These are phyloP conservation scores for Acleris literana DNA, from an alignment of 2,888 invertebrate species.

Conservation along the genomic window DNA sequence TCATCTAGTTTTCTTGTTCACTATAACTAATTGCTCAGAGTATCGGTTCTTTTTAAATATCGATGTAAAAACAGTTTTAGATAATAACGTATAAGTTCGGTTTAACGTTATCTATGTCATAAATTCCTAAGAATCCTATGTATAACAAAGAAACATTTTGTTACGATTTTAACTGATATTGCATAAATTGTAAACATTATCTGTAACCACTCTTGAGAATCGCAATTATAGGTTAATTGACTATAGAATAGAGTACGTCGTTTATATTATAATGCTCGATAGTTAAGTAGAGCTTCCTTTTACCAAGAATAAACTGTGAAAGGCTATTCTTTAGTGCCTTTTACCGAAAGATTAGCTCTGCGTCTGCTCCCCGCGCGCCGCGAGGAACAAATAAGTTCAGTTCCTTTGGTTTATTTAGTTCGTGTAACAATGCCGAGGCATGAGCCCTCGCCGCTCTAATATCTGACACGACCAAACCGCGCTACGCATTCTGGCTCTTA, in stretches of 20 bases:
- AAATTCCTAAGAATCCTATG: too few relatives aligned
- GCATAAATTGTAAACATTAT: too few relatives aligned
- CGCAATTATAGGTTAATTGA: too few relatives aligned
- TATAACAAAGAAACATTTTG: too few relatives aligned
- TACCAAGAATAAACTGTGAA: conserved; percentile 2
- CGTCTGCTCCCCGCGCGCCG: conserved; percentile 53
- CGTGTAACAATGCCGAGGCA: conserved; percentile 63
- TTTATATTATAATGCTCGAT: too few relatives aligned
- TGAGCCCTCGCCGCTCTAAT: conserved; percentile 58
- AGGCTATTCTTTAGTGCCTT: conserved; percentile 34
- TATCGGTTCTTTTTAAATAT: background rate
- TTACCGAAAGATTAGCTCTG: conserved; percentile 46
- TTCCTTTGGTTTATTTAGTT: conserved; percentile 67
- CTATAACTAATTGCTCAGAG: background rate
- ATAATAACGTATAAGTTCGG: too few relatives aligned
- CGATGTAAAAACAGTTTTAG: too few relatives aligned
- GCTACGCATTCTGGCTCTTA: conserved; percentile 54
- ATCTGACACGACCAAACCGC: conserved; percentile 47
- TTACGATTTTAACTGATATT: too few relatives aligned
- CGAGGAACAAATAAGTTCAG: conserved; percentile 64
- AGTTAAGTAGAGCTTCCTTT: background rate
- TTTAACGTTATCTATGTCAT: too few relatives aligned
- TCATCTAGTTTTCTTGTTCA: background rate
- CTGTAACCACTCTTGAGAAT: too few relatives aligned
- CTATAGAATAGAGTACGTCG: too few relatives aligned